These are phyloP conservation scores for Nudaria mundana DNA, from an alignment of 2,888 invertebrate species.

Conservation along the genomic window DNA sequence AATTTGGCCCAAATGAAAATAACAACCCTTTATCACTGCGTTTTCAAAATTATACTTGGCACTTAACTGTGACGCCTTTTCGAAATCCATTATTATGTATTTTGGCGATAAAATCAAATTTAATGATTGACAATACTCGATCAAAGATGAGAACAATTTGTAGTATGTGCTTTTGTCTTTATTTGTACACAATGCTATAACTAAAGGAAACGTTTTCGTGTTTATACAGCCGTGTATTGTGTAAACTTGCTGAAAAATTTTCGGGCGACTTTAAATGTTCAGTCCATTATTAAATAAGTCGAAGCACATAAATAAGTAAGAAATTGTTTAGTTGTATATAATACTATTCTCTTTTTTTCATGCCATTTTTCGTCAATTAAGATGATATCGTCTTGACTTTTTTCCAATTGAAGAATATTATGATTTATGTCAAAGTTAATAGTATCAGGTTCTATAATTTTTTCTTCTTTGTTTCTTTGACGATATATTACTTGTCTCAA, in stretches of 20 bases:
- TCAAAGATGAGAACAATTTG: not conserved
- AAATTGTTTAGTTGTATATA: not conserved
- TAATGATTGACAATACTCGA: not conserved
- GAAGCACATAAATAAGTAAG: not conserved
- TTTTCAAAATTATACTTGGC: not conserved
- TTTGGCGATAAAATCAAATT: not conserved
- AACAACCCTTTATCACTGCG: too few species aligned
- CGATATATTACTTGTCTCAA: not conserved
- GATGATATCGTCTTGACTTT: not conserved
- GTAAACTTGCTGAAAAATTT: not conserved
- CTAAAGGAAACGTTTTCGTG: not conserved
- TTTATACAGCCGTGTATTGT: not conserved
- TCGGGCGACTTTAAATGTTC: not conserved
- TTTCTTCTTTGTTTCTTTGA: not conserved
- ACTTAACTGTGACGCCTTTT: not conserved
- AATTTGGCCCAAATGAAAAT: too few species aligned
- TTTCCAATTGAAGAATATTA: not conserved
- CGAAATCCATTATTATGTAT: not conserved
- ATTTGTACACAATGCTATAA: not conserved
- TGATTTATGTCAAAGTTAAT: not conserved
- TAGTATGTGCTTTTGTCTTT: not conserved
- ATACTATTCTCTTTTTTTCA: not conserved
- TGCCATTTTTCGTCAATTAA: not conserved
- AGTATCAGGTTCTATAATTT: not conserved
- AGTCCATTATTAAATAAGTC: not conserved